phyloP scores from a whole-genome alignment of 1,140 invertebrate genomes.

The Leptinotarsa lineolata region DNA sequence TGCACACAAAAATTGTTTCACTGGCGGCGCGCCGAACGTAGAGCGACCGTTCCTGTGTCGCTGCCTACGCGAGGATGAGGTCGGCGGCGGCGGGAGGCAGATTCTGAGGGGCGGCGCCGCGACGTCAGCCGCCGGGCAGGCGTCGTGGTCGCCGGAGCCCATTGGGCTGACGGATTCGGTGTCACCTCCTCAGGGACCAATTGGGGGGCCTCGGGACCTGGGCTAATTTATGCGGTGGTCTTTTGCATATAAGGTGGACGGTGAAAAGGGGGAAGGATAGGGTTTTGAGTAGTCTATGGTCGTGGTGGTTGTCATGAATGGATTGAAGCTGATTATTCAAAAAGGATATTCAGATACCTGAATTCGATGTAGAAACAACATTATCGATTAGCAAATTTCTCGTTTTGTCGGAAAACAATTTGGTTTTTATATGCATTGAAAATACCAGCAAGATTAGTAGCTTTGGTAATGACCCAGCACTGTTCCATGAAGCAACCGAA shows the following conservation, averaged over 20 bases:
- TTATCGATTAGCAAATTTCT: too few relatives aligned
- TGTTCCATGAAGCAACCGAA: too few relatives aligned
- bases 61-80: slow-evolving; percentile 25
- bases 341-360: background rate
- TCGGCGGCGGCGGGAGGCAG: slow-evolving; percentile 35
- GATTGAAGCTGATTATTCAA: background rate
- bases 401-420: too few relatives aligned
- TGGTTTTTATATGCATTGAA: too few relatives aligned
- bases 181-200: slow-evolving; percentile 48
- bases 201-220: slow-evolving; percentile 39
- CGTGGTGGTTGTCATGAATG: background rate
- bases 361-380: too few relatives aligned
- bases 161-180: slow-evolving; percentile 13
- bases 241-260: background rate
- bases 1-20: slow-evolving; percentile 39
- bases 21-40: slow-evolving; percentile 33
- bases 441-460: too few relatives aligned
- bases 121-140: background rate
- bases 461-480: too few relatives aligned
- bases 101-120: slow-evolving; percentile 43
- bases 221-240: slow-evolving; percentile 46
- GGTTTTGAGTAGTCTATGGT: background rate
- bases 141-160: slow-evolving; percentile 23
- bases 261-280: background rate
- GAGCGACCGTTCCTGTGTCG: slow-evolving; percentile 33